These are phyloP conservation scores for Henricia sp. DNA, from an alignment of 53 echinoderm and acorn worm species.

Conservation along the genomic window DNA sequence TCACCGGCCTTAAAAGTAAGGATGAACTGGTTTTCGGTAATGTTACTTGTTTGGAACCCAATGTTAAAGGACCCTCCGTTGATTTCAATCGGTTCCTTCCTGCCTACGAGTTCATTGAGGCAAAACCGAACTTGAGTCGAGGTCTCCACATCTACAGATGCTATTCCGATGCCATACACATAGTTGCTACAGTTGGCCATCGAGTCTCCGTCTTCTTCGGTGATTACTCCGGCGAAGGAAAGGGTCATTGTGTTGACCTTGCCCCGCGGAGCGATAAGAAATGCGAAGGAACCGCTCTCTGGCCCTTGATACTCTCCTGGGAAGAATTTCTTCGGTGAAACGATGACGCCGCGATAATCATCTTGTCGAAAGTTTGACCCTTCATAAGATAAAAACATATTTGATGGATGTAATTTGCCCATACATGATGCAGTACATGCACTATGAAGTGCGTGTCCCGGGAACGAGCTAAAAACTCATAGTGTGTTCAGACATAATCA, in stretches of 20 bases:
- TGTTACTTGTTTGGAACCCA: background rate
- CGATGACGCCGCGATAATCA: background rate
- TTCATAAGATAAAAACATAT: background rate
- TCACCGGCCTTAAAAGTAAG: background rate
- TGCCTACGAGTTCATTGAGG: background rate
- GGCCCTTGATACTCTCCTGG: background rate
- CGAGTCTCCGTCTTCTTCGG: background rate
- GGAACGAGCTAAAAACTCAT: background rate
- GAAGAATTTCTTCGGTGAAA: background rate
- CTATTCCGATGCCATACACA: background rate
- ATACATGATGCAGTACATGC: background rate
- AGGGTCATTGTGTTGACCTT: conserved; percentile 2
- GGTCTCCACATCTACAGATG: background rate
- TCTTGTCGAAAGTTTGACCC: background rate
- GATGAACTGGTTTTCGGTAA: background rate
- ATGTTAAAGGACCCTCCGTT: background rate
- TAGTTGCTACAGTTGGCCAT: background rate
- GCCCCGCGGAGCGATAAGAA: background rate
- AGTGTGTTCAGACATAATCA: too few species aligned
- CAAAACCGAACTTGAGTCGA: background rate
- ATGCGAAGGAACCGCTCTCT: background rate
- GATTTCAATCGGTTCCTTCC: background rate
- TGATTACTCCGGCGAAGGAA: background rate
- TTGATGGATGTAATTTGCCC: background rate
- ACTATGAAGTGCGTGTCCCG: background rate